These are phyloP conservation scores for Ditylenchus dipsaci DNA, from an alignment of 1,140 invertebrate species.

Conservation along the genomic window DNA sequence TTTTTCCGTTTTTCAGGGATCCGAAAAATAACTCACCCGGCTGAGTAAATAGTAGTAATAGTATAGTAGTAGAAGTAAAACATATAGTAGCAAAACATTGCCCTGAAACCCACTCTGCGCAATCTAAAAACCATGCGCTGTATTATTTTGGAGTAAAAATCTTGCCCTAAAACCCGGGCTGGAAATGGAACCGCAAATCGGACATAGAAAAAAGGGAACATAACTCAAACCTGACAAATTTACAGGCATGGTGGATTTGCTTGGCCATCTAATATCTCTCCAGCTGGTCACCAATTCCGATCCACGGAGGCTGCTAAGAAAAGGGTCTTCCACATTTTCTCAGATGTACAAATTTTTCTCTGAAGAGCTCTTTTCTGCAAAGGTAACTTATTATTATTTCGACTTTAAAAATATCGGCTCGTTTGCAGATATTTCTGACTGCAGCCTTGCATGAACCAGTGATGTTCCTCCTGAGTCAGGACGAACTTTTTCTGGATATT, in stretches of 20 bases:
- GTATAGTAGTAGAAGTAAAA: too few relatives aligned
- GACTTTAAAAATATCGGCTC: slow-evolving; percentile 3
- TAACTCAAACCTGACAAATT: background rate
- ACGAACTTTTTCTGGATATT: slow-evolving; percentile 84
- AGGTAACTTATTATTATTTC: slow-evolving; percentile 58
- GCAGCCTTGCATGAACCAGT: slow-evolving; percentile 84
- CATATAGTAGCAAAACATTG: too few relatives aligned
- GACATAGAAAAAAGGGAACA: too few relatives aligned
- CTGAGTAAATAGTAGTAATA: too few relatives aligned
- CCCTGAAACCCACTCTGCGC: too few relatives aligned
- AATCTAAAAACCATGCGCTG: too few relatives aligned
- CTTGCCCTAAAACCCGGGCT: too few relatives aligned
- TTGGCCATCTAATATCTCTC: slow-evolving; percentile 76
- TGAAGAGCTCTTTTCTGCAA: slow-evolving; percentile 81
- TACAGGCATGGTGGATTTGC: slow-evolving; percentile 67
- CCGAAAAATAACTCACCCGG: too few relatives aligned
- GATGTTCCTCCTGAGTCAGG: slow-evolving; percentile 83
- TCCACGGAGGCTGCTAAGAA: slow-evolving; percentile 74
- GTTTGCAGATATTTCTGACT: slow-evolving; percentile 73
- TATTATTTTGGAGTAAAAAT: too few relatives aligned
- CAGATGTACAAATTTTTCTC: slow-evolving; percentile 81
- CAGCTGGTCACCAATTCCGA: slow-evolving; percentile 76
- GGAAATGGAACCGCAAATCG: too few relatives aligned
- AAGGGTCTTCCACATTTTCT: slow-evolving; percentile 80
- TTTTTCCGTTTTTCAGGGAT: too few relatives aligned